Evolutionary conservation across 2,888 invertebrate genomes (phyloP).

Genomic region (Camponotus fellah): DNA sequence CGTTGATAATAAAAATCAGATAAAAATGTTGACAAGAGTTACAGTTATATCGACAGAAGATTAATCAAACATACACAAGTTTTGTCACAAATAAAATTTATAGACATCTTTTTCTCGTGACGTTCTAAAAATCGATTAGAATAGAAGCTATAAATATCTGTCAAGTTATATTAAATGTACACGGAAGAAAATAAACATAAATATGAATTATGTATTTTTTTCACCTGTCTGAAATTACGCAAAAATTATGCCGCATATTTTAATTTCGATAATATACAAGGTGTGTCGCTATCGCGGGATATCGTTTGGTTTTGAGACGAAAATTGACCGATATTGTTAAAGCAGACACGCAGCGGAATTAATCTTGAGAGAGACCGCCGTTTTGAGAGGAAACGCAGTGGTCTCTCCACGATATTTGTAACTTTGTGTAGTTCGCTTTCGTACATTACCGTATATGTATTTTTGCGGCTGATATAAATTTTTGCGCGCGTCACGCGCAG

Average conservation of each 20-base stretch:
- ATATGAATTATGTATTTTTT: slow-evolving; percentile 9
- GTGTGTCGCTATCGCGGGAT: background rate
- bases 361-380: slow-evolving; percentile 16
- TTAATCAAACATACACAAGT: slow-evolving; percentile 18
- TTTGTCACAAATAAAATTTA: slow-evolving; percentile 6
- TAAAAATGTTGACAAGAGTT: background rate
- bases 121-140: background rate
- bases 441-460: slow-evolving; percentile 7
- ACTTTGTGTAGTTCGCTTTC: slow-evolving; percentile 3
- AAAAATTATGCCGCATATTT: background rate
- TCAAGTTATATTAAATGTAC: background rate
- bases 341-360: slow-evolving; percentile 44
- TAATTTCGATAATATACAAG: slow-evolving; percentile 22
- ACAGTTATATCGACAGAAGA: background rate
- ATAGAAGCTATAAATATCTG: background rate
- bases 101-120: no score
- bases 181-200: background rate
- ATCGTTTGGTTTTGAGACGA: slow-evolving; percentile 5
- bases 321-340: slow-evolving; percentile 52
- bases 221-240: background rate
- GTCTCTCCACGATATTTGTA: slow-evolving; percentile 30
- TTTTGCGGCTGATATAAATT: background rate
- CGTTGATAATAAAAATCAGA: slow-evolving; percentile 28
- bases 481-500: background rate
- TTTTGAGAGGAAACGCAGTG: background rate